Percentiles rank a stretch among this genome's conserved stretches.
Conservation (phyloP, 2,113 vertebrate genomes). For the Azemiops feae region DNA sequence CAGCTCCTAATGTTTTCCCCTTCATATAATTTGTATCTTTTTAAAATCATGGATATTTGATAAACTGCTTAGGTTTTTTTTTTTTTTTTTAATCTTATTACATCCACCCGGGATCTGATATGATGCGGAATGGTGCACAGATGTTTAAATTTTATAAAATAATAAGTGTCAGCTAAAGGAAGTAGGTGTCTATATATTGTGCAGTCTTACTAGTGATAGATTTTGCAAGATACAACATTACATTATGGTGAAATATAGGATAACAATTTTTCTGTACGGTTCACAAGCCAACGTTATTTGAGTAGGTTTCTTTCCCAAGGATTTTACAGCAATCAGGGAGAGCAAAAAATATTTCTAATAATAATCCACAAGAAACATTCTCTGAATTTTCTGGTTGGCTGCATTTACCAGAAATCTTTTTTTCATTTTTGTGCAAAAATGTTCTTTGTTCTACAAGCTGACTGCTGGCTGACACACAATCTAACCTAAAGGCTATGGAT, state of each 20-base stretch:
- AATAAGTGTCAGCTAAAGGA: neutral
- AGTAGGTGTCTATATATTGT: neutral
- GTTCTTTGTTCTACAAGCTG: constrained; percentile 65
- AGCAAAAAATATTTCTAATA: constrained; percentile 67
- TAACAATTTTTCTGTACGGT: constrained; percentile 50
- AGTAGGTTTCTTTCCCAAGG: constrained; percentile 43
- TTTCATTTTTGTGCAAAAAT: constrained; percentile 71
- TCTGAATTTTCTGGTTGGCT: constrained; percentile 57
- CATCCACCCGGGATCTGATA: neutral
- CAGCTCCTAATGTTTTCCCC: neutral
- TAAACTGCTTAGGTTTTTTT: neutral
- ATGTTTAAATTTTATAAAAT: neutral
- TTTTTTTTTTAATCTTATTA: neutral
- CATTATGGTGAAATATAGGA: constrained; percentile 47
- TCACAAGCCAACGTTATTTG: constrained; percentile 59
- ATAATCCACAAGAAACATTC: constrained; percentile 61
- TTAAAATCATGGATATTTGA: neutral
- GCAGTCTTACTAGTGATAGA: neutral
- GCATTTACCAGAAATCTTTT: constrained; percentile 64
- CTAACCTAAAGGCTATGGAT: constrained; percentile 72
- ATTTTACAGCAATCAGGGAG: constrained; percentile 62
- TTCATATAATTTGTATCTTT: neutral
- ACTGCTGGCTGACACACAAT: constrained; percentile 66
- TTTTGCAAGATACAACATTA: constrained; percentile 15
- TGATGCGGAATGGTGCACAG: neutral